Conservation (phyloP, 1,140 invertebrate species). For the Caenorhabditis brenneri region DNA sequence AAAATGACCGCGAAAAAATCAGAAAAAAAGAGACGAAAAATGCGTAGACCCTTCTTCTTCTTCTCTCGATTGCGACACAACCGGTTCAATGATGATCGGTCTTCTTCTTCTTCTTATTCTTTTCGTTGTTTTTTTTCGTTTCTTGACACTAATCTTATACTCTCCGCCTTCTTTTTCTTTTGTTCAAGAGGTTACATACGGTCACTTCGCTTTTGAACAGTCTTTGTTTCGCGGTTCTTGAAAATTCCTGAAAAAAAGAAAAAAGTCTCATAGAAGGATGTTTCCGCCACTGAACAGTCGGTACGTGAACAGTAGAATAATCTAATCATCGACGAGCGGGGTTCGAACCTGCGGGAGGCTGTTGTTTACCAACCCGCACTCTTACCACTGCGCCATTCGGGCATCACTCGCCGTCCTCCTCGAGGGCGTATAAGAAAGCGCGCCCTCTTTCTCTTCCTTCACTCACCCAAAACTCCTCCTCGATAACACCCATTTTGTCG, state of each 20-base stretch:
- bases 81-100: conserved; percentile 24
- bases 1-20: conserved; percentile 33
- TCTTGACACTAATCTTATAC: conserved; percentile 3
- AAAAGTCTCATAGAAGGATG: conserved; percentile 35
- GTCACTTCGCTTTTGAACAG: conserved; percentile 7
- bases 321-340: conserved; percentile 7
- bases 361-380: not conserved
- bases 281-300: conserved; percentile 37
- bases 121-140: not conserved
- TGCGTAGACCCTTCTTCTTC: conserved; percentile 2
- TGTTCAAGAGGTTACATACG: not conserved
- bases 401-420: not conserved
- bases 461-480: conserved; percentile 21
- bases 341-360: not conserved
- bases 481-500: not conserved
- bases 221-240: not conserved
- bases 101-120: not conserved
- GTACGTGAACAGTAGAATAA: conserved; percentile 35
- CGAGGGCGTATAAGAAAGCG: not conserved
- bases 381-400: conserved; percentile 12
- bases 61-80: conserved; percentile 38
- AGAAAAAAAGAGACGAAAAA: conserved; percentile 27
- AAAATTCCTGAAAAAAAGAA: not conserved
- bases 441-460: not conserved
- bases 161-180: not conserved